These are phyloP conservation scores for Lota lota DNA, from an alignment of 2,113 vertebrate species.

Conservation along the genomic window DNA sequence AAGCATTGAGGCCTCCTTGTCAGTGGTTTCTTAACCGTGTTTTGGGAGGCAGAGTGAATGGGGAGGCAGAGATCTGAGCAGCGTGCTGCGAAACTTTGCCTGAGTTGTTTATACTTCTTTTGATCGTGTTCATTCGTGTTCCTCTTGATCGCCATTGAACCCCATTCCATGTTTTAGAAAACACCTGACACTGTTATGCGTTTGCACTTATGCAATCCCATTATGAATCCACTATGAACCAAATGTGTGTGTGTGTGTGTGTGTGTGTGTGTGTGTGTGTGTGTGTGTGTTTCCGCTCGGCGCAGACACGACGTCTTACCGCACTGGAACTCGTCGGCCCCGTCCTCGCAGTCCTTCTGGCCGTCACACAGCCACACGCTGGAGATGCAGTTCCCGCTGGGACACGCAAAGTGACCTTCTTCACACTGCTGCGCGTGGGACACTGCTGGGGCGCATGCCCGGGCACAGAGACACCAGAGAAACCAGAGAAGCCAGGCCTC, in stretches of 20 bases:
- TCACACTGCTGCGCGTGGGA: conserved; percentile 90
- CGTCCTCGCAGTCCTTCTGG: conserved; percentile 97
- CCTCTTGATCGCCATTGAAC: too few relatives aligned
- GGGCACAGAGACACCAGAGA: conserved; percentile 34
- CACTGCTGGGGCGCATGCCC: conserved; percentile 65
- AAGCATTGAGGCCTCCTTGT: too few relatives aligned
- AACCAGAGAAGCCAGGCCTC: conserved; percentile 16
- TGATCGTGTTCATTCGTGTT: too few relatives aligned
- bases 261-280: not conserved
- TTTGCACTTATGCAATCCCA: not conserved
- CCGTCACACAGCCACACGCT: conserved; percentile 97
- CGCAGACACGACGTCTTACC: conserved; percentile 70
- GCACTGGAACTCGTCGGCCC: conserved; percentile 93
- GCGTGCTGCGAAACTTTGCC: too few relatives aligned
- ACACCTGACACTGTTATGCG: not conserved
- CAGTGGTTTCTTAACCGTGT: too few relatives aligned
- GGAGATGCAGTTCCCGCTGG: conserved; percentile 97
- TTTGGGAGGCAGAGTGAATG: too few relatives aligned
- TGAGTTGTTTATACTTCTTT: too few relatives aligned
- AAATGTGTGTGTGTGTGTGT: not conserved
- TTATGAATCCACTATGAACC: too few relatives aligned
- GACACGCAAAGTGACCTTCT: conserved; percentile 97
- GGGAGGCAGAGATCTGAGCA: too few relatives aligned
- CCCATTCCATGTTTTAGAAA: not conserved
- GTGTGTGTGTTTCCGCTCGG: too few relatives aligned